Percentiles rank a stretch among this genome's conserved stretches.
phyloP scores from a whole-genome alignment of 35 echinoderm and acorn worm genomes.

The Lytechinus pictus region DNA sequence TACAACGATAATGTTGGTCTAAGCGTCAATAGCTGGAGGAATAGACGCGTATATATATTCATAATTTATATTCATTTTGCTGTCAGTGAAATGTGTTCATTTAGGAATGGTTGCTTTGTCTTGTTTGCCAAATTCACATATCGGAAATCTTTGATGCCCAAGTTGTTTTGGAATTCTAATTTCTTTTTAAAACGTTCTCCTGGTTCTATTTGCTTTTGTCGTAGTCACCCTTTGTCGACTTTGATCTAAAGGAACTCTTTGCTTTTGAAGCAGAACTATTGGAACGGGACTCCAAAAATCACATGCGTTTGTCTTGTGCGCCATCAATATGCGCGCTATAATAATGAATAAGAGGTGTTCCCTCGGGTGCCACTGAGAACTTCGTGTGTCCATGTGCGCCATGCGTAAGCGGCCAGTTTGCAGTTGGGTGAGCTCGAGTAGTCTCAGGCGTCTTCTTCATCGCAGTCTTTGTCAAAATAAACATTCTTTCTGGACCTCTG shows the following conservation, averaged over 20 bases:
- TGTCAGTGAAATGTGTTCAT: not conserved
- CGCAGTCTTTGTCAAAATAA: not conserved
- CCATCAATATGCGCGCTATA: not conserved
- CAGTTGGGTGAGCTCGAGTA: not conserved
- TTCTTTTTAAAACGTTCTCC: not conserved
- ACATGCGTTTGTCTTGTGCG: not conserved
- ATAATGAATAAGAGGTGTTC: not conserved
- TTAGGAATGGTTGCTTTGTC: not conserved
- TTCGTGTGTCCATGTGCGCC: not conserved
- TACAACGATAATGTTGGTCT: no score
- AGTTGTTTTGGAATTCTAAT: not conserved
- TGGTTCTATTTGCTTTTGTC: not conserved
- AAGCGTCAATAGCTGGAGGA: no score
- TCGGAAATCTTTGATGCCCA: not conserved
- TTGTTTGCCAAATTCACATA: not conserved
- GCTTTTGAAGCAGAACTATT: not conserved
- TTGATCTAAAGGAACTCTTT: not conserved
- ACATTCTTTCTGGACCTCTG: not conserved
- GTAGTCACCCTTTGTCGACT: not conserved
- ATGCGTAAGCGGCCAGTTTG: not conserved
- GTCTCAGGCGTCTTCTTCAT: not conserved
- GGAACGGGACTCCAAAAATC: constrained; percentile 9
- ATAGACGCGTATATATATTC: no score
- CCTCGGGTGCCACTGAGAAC: not conserved
- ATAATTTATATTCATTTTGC: no score